Evolutionary conservation across 64 coral and sea anemone species (phyloP).

Genomic region (Montipora cactus): DNA sequence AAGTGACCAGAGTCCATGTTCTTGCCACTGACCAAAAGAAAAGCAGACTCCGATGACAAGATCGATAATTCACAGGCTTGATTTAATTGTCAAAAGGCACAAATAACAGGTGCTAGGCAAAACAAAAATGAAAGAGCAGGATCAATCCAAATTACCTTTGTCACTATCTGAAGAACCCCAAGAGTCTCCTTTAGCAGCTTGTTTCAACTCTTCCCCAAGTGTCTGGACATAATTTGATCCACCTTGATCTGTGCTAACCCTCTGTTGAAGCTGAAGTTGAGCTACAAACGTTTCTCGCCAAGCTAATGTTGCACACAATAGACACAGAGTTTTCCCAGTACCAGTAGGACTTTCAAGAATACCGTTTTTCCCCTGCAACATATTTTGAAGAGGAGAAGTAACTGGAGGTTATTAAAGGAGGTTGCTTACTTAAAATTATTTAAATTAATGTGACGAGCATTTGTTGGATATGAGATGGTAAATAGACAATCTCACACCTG

Average conservation of each 20-base stretch:
- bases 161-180: conserved; percentile 42
- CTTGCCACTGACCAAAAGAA: too few relatives aligned
- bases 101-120: too few relatives aligned
- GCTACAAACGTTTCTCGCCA: conserved; percentile 89
- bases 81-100: too few relatives aligned
- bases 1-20: too few relatives aligned
- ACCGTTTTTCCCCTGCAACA: conserved; percentile 88
- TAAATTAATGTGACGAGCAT: too few relatives aligned
- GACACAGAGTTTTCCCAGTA: conserved; percentile 97
- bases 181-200: conserved; percentile 55
- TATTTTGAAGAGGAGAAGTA: neutral
- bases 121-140: too few relatives aligned
- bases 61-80: too few relatives aligned
- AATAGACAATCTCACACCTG: too few relatives aligned
- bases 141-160: conserved; percentile 21
- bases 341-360: conserved; percentile 98
- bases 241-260: conserved; percentile 30
- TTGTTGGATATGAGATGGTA: too few relatives aligned
- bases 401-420: too few relatives aligned
- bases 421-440: too few relatives aligned
- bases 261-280: conserved; percentile 80
- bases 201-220: conserved; percentile 59
- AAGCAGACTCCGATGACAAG: too few relatives aligned
- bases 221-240: conserved; percentile 59
- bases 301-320: conserved; percentile 92